Conservation (phyloP, 2,888 invertebrate species). For the Nasonia oneida region DNA sequence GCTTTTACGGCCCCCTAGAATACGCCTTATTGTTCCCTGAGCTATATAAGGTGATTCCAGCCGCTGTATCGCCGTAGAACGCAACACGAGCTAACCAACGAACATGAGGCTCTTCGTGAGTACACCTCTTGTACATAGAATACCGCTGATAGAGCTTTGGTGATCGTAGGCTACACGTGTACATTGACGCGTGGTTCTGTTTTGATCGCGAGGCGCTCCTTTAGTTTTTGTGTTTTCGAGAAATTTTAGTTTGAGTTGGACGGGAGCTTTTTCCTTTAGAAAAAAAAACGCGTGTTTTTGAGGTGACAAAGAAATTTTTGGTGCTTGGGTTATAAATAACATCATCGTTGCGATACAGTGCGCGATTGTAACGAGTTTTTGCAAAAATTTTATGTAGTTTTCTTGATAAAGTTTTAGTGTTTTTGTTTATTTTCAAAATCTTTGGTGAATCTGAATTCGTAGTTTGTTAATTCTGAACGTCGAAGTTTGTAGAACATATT, state of each 20-base stretch:
- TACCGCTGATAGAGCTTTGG: background rate
- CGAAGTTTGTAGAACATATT: background rate
- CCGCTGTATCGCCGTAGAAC: conserved; percentile 62
- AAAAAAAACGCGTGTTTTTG: background rate
- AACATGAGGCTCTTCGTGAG: conserved; percentile 72
- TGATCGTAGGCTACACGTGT: background rate
- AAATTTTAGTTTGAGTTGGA: background rate
- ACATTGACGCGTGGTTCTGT: background rate
- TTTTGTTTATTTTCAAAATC: background rate
- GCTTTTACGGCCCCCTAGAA: conserved; percentile 56
- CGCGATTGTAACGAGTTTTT: background rate
- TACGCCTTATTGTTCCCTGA: conserved; percentile 67
- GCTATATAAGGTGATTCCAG: conserved; percentile 71
- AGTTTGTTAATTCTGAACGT: too few relatives aligned
- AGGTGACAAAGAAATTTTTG: background rate
- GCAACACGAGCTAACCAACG: conserved; percentile 66
- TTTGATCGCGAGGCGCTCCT: too few relatives aligned
- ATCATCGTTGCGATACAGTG: background rate
- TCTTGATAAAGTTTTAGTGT: background rate
- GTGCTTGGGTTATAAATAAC: background rate
- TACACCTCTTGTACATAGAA: conserved; percentile 51
- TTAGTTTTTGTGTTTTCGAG: background rate
- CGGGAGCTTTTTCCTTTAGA: background rate
- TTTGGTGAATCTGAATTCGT: background rate
- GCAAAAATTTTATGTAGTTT: background rate